phyloP scores from a whole-genome alignment of 2,797 vertebrate species.

The Valencia hispanica region DNA sequence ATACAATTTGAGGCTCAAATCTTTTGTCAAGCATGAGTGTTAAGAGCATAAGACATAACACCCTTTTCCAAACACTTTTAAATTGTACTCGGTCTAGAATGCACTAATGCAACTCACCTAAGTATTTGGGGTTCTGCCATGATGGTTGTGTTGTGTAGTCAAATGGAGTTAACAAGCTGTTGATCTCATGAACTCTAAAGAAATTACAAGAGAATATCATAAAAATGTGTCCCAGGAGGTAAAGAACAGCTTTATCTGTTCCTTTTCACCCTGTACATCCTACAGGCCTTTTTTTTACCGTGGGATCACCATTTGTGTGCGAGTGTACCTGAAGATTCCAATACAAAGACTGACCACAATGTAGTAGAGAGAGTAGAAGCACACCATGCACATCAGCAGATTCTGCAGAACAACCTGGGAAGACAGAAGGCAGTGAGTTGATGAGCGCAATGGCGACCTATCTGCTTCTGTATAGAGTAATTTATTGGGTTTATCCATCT shows the following conservation, averaged over 20 bases:
- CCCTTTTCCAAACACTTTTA: neutral
- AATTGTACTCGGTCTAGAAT: neutral
- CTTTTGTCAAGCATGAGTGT: neutral
- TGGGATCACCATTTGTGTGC: neutral
- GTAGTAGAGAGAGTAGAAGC: conserved; percentile 88
- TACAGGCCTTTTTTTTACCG: neutral
- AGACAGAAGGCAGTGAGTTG: neutral
- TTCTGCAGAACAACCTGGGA: conserved; percentile 85
- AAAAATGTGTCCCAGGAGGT: neutral
- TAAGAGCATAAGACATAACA: too few relatives aligned
- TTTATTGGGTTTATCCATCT: neutral
- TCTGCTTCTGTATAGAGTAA: neutral
- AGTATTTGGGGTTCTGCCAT: conserved; percentile 88
- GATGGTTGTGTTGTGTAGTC: conserved; percentile 91
- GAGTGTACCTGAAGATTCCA: conserved; percentile 79
- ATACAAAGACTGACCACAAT: conserved; percentile 84
- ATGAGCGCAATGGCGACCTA: neutral
- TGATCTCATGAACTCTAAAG: conserved; percentile 85
- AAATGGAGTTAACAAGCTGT: conserved; percentile 87
- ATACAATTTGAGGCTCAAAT: neutral
- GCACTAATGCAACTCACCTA: conserved; percentile 78
- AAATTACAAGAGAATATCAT: neutral
- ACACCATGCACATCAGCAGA: conserved; percentile 83
- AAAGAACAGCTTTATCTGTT: neutral
- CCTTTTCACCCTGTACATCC: neutral